phyloP scores from a whole-genome alignment of 2,888 invertebrate species.

The Zaprionus obscuricornis region DNA sequence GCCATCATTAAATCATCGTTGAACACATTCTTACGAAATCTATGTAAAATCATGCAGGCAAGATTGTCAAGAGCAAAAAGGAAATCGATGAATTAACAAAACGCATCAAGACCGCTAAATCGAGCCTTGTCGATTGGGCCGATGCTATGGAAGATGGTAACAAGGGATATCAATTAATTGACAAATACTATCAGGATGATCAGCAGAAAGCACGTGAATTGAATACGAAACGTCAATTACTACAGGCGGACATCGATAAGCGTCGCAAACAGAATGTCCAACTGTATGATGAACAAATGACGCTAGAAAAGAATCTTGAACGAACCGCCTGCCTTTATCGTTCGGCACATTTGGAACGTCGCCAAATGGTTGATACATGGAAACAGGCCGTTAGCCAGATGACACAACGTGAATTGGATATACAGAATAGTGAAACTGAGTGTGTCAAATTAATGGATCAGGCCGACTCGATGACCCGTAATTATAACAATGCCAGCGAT shows the following conservation, averaged over 20 bases:
- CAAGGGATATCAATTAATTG: slow-evolving; percentile 88
- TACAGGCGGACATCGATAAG: slow-evolving; percentile 84
- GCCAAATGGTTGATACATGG: slow-evolving; percentile 89
- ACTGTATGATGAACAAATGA: slow-evolving; percentile 84
- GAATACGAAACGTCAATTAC: slow-evolving; percentile 85
- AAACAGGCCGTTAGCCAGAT: slow-evolving; percentile 88
- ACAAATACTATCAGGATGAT: slow-evolving; percentile 89
- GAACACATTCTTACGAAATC: not conserved
- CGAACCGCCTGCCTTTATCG: slow-evolving; percentile 84
- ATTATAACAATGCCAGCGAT: slow-evolving; percentile 83
- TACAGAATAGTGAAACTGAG: slow-evolving; percentile 85
- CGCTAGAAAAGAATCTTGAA: slow-evolving; percentile 85
- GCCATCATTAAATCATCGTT: not conserved
- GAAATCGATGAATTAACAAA: slow-evolving; percentile 87
- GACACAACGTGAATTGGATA: slow-evolving; percentile 88
- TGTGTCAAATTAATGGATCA: slow-evolving; percentile 63
- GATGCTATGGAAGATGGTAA: slow-evolving; percentile 88
- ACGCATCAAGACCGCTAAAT: slow-evolving; percentile 87
- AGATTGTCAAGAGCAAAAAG: slow-evolving; percentile 85
- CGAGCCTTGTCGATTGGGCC: slow-evolving; percentile 88
- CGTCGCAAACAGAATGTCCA: slow-evolving; percentile 83
- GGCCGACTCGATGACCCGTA: slow-evolving; percentile 80
- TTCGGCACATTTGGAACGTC: slow-evolving; percentile 87
- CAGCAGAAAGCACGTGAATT: slow-evolving; percentile 87
- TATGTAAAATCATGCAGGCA: slow-evolving; percentile 79